Conservation (phyloP, 2,113 vertebrate genomes). For the Malurus alboscapulatus region DNA sequence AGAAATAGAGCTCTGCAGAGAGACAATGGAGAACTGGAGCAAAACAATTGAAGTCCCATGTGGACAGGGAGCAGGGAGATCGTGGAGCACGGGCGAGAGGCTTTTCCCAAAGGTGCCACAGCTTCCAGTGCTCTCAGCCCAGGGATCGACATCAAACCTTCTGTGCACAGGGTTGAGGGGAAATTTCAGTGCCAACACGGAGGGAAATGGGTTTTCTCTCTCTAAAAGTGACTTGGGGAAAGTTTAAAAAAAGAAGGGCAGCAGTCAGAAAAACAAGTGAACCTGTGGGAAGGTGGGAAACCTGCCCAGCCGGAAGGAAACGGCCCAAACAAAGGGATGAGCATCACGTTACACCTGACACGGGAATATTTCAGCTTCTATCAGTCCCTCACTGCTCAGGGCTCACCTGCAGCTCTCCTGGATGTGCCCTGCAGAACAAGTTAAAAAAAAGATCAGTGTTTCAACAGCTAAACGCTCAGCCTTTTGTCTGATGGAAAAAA, state of each 20-base stretch:
- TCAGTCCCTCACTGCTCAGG: not conserved
- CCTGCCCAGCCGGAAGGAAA: not conserved
- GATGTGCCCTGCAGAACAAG: not conserved
- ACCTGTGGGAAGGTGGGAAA: not conserved
- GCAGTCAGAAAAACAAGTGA: not conserved
- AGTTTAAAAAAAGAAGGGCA: not conserved
- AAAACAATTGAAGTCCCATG: not conserved
- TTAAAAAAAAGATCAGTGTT: not conserved
- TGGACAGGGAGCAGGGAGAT: not conserved
- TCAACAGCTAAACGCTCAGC: not conserved
- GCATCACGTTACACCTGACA: not conserved
- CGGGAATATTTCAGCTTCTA: not conserved
- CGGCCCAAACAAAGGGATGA: not conserved
- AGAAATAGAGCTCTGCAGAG: slow-evolving; percentile 5
- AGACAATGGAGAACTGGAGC: slow-evolving; percentile 13
- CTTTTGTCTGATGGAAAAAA: not conserved
- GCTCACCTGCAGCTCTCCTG: not conserved
- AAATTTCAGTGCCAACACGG: fast-evolving
- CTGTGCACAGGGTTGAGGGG: fast-evolving
- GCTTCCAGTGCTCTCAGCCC: not conserved
- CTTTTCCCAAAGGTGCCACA: not conserved
- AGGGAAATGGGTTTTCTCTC: not conserved
- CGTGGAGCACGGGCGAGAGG: not conserved
- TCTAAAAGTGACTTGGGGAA: not conserved
- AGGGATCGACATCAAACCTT: not conserved